Percentiles rank a stretch among this genome's conserved stretches.
phyloP scores from a whole-genome alignment of 2,888 invertebrate genomes.

The Leptinotarsa tumamoca region DNA sequence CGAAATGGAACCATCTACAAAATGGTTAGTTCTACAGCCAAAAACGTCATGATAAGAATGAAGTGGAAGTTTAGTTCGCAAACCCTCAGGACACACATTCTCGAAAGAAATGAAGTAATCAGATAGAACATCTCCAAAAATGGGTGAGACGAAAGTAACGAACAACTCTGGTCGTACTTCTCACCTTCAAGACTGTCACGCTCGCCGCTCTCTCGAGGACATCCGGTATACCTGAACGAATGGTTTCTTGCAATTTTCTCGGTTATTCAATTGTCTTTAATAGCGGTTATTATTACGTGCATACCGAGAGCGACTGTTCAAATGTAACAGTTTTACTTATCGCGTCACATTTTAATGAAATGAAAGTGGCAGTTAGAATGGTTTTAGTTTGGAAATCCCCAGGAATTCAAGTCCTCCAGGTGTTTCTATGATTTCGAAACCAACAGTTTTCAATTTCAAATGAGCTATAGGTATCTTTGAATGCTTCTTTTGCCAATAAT shows the following conservation, averaged over 20 bases:
- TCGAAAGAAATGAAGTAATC: too few relatives aligned
- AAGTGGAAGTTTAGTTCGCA: too few relatives aligned
- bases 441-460: too few relatives aligned
- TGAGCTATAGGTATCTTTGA: too few relatives aligned
- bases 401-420: neutral
- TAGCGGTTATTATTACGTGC: neutral
- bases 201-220: neutral
- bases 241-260: conserved; percentile 1
- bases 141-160: too few relatives aligned
- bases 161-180: neutral
- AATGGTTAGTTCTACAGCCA: too few relatives aligned
- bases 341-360: neutral
- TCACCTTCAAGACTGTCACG: neutral
- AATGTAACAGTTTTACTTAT: neutral
- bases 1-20: too few relatives aligned
- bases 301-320: neutral
- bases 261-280: conserved; percentile 5
- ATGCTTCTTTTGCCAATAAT: too few relatives aligned
- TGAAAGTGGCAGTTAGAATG: neutral
- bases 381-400: neutral
- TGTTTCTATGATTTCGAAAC: too few relatives aligned
- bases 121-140: too few relatives aligned
- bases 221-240: conserved; percentile 10
- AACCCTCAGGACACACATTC: too few relatives aligned
- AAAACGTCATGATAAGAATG: too few relatives aligned